Base-by-base conservation (phyloP, 2,113 vertebrate species). In the Actenoides hombroni region DNA sequence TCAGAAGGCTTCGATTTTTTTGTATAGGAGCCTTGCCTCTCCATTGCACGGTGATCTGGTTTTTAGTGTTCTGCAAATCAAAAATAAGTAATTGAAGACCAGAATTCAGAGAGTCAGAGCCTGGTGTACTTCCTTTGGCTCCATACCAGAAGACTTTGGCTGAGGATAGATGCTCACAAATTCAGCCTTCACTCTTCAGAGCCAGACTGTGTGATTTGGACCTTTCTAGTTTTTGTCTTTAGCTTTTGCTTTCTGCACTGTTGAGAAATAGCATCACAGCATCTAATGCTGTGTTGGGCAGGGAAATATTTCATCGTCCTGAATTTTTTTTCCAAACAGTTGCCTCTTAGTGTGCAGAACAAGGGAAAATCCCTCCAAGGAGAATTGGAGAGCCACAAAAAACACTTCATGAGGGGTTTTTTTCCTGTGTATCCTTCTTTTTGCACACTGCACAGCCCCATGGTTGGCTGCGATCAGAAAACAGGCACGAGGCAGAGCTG, bases 401-500 rank as follows among this genome's bases (percentile, higher is more conserved):
- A 13, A 65, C 29, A 0, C 65, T 3, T 11, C 24, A 0, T 0
- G 20, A 65, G 57, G 12, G 16, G 13, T 2, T 7, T 16, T 57
- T 53, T 21, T 24, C 3, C 35, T 15, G 6, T 3, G 64, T n/a
- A 3, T n/a, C 59, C 54, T 2, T 0, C 51, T 21, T 20, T 8
- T 37, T 3, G 0, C 33, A 10, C 0, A 3, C n/a, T 39, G 26
- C 54, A 3, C 1, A 7, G 0, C 29, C 18, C 54, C 0, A 7
- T 2, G 26, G 5, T 69, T 33, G 26, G n/a, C 40, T 2, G 11
- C 0, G 0, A 2, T 12, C 16, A 1, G 48, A 9, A 10, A 6
- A 1, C 6, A 2, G 13, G 18, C 0, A 0, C 3, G 1, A 24
- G 70, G 21, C 39, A 7, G 75, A 23, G 61, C 44, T 48, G 51